Conservation (phyloP, 2,888 invertebrate genomes). For the Parnassius smintheus region DNA sequence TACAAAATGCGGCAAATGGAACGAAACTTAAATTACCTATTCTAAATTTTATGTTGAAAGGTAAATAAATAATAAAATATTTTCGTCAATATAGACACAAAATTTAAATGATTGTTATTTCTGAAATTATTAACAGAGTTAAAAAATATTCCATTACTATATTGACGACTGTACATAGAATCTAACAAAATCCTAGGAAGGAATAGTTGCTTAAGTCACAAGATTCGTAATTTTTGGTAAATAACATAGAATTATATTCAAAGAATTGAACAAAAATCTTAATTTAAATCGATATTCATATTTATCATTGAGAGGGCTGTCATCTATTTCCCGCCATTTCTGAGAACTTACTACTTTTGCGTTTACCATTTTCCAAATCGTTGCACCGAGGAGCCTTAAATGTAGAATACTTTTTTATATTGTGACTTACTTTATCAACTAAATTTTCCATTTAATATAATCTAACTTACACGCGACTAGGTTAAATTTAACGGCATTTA, state of each 20-base stretch:
- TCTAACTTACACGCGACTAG: conserved; percentile 36
- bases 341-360: conserved; percentile 1
- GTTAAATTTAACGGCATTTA: conserved; percentile 27
- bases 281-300: conserved; percentile 3
- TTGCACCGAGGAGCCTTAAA: background rate
- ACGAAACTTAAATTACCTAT: conserved; percentile 55
- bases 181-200: conserved; percentile 74
- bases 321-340: conserved; percentile 12
- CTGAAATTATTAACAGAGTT: conserved; percentile 10
- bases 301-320: conserved; percentile 4
- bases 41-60: conserved; percentile 57
- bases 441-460: conserved; percentile 16
- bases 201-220: conserved; percentile 39
- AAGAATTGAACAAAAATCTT: conserved; percentile 18
- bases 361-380: background rate
- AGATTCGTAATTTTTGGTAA: conserved; percentile 41
- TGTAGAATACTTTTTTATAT: background rate
- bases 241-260: conserved; percentile 27
- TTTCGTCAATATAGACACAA: conserved; percentile 32
- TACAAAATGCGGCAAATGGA: conserved; percentile 78
- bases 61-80: conserved; percentile 51
- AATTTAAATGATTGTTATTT: conserved; percentile 8
- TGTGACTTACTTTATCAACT: conserved; percentile 4
- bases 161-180: conserved; percentile 54
- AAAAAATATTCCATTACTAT: conserved; percentile 24